A percentile compares a stretch with the other conserved stretches of the same genome.
These are phyloP conservation scores for Phorcus lineatus DNA, from an alignment of 2,888 invertebrate species.

Conservation along the genomic window DNA sequence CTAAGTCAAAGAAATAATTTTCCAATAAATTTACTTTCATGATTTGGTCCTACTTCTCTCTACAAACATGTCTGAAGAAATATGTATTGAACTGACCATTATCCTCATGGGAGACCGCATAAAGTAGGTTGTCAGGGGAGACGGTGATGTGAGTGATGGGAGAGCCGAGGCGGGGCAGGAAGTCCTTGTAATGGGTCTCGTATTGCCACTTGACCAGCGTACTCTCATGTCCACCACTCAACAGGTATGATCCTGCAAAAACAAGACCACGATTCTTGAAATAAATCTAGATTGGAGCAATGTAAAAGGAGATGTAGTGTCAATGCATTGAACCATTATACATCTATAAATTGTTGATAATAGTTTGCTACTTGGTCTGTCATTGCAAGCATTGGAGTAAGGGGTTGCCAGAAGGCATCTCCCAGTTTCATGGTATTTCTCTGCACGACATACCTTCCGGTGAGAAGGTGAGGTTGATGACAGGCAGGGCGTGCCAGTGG, in stretches of 20 bases:
- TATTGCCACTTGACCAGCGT: constrained; percentile 86
- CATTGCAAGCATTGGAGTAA: too few species aligned
- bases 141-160: constrained; percentile 81
- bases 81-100: constrained; percentile 77
- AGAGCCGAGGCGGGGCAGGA: constrained; percentile 84
- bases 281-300: not conserved
- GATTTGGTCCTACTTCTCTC: too few species aligned
- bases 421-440: too few species aligned
- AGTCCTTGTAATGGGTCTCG: constrained; percentile 74
- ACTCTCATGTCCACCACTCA: constrained; percentile 86
- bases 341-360: too few species aligned
- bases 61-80: too few species aligned
- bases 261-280: not conserved
- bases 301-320: not conserved
- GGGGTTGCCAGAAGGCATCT: too few species aligned
- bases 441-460: constrained; percentile 76
- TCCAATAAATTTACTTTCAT: too few species aligned
- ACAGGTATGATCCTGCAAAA: constrained; percentile 81
- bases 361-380: too few species aligned
- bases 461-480: constrained; percentile 83
- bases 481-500: constrained; percentile 87
- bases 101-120: constrained; percentile 83
- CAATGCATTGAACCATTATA: too few species aligned
- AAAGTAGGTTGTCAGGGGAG: constrained; percentile 80
- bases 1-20: too few species aligned